These are phyloP conservation scores for Trimorus sp. DNA, from an alignment of 2,888 invertebrate species.

Conservation along the genomic window DNA sequence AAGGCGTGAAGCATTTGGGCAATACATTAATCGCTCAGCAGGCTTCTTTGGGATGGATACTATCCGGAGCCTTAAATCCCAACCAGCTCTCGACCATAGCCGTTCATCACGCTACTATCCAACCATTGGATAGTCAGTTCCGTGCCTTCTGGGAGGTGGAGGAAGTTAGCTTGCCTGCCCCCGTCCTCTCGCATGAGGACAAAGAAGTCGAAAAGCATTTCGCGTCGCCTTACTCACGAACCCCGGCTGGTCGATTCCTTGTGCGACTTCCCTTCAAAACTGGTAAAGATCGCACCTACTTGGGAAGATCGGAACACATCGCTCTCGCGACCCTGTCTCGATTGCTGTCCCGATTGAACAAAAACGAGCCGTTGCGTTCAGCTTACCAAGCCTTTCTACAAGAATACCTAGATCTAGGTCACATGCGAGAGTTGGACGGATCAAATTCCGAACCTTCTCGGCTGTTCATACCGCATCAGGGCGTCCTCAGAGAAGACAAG, in stretches of 20 bases:
- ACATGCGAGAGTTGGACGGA: not conserved
- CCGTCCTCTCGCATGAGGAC: not conserved
- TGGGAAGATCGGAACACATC: not conserved
- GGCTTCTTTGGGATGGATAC: not conserved
- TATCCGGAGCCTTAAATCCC: not conserved
- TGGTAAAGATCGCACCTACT: not conserved
- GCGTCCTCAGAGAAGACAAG: no score
- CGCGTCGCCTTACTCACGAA: not conserved
- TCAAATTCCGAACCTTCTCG: not conserved
- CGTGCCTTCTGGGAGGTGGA: not conserved
- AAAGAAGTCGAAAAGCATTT: not conserved
- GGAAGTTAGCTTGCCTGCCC: not conserved
- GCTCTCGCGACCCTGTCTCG: not conserved
- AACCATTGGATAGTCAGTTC: not conserved
- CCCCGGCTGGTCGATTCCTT: not conserved
- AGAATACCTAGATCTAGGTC: not conserved
- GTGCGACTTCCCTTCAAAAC: not conserved
- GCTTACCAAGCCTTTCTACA: not conserved
- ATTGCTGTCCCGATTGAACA: not conserved
- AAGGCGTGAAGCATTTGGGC: not conserved
- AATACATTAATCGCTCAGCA: not conserved
- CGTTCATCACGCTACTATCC: not conserved
- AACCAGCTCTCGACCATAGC: not conserved
- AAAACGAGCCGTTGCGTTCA: not conserved
- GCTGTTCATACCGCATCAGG: slow-evolving; percentile 14